Percentiles rank a stretch among this genome's conserved stretches.
phyloP scores from a whole-genome alignment of 2,113 vertebrate genomes.

The Myanophis thanlyinensis region DNA sequence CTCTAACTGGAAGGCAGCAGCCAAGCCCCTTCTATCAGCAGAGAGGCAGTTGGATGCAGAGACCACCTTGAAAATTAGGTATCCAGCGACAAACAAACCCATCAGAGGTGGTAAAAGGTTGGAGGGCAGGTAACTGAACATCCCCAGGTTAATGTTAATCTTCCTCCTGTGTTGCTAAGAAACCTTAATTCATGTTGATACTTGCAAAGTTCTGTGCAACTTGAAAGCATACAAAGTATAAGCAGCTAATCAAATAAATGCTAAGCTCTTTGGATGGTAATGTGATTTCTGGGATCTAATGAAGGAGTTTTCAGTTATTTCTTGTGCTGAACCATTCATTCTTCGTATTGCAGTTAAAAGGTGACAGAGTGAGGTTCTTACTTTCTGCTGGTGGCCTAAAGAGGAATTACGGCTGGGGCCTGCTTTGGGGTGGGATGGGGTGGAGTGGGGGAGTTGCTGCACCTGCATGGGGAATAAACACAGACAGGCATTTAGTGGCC shows the following conservation, averaged over 20 bases:
- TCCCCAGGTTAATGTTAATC: not conserved
- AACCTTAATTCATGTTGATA: not conserved
- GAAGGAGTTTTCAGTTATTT: not conserved
- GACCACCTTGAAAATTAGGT: not conserved
- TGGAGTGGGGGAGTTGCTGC: no score
- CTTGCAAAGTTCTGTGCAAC: not conserved
- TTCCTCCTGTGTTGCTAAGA: not conserved
- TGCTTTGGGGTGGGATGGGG: no score
- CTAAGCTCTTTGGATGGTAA: not conserved
- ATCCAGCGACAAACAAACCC: not conserved
- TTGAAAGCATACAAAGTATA: not conserved
- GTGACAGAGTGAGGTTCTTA: not conserved
- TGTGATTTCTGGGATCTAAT: not conserved
- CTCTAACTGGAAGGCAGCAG: not conserved
- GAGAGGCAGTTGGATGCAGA: not conserved
- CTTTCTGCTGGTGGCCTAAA: not conserved
- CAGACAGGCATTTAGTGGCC: not conserved
- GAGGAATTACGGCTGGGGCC: not conserved
- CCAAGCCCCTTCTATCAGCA: not conserved
- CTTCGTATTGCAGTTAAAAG: not conserved
- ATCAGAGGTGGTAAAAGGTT: not conserved
- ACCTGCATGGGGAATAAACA: not conserved
- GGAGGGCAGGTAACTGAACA: not conserved
- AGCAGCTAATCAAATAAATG: not conserved
- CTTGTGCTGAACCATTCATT: not conserved